Conservation (phyloP, 35 echinoderm and acorn worm genomes). For the Lytechinus pictus region DNA sequence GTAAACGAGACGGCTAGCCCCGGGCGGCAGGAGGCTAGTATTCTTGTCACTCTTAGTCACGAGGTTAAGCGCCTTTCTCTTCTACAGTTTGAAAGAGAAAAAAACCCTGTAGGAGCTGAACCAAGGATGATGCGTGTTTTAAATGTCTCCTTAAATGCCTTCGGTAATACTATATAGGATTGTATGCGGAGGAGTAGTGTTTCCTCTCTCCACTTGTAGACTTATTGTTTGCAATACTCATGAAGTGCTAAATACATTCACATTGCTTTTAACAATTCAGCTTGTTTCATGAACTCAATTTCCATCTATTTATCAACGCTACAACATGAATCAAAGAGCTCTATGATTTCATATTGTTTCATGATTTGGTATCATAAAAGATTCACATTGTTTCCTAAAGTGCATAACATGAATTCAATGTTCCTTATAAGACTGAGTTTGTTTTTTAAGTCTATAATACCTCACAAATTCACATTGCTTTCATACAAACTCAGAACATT, state of each 20-base stretch:
- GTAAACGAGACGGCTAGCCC: slow-evolving; percentile 8
- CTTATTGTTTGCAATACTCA: background rate
- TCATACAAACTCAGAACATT: too few relatives aligned
- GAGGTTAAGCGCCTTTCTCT: background rate
- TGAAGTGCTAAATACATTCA: background rate
- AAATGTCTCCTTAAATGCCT: slow-evolving; percentile 3
- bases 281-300: too few relatives aligned
- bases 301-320: too few relatives aligned
- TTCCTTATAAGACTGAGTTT: too few relatives aligned
- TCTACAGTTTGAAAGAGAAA: background rate
- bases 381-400: too few relatives aligned
- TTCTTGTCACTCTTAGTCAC: slow-evolving; percentile 1
- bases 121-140: background rate
- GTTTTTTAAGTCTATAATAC: too few relatives aligned
- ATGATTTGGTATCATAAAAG: too few relatives aligned
- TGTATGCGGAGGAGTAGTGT: background rate
- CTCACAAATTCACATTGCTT: too few relatives aligned
- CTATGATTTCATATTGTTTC: too few relatives aligned
- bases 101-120: background rate
- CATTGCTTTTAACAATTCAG: background rate
- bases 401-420: too few relatives aligned
- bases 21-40: background rate
- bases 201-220: background rate
- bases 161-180: background rate
- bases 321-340: too few relatives aligned